Evolutionary conservation across 2,888 invertebrate species (phyloP).

Genomic region (Ptychoptera albimana): DNA sequence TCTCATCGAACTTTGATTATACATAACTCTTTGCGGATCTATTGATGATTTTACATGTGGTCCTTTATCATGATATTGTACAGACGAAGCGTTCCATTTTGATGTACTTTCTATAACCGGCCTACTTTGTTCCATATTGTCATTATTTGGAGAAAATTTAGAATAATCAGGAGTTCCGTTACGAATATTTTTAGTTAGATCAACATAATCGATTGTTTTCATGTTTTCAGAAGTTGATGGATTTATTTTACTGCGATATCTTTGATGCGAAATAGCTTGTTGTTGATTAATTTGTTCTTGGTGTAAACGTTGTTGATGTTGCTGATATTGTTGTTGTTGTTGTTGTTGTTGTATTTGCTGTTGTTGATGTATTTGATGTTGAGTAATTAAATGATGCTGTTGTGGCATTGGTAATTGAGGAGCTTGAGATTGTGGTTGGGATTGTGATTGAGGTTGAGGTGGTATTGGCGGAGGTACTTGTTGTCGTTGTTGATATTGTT

Average conservation of each 20-base stretch:
- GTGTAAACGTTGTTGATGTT: constrained; percentile 40
- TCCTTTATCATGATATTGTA: no score
- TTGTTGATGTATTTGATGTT: constrained; percentile 39
- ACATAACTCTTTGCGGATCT: no score
- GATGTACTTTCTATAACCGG: no score
- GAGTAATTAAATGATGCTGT: not conserved
- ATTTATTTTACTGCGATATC: not conserved
- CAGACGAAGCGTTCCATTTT: no score
- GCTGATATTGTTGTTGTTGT: constrained; percentile 78
- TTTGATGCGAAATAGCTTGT: not conserved
- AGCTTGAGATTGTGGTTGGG: not conserved
- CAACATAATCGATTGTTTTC: no score
- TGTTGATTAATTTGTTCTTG: not conserved
- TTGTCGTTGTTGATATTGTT: not conserved
- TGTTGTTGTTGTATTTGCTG: constrained; percentile 72
- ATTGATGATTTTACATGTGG: no score
- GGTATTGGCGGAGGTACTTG: not conserved
- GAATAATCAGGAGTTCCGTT: no score
- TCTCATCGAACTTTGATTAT: no score
- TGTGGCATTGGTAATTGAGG: not conserved
- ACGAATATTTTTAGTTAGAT: no score
- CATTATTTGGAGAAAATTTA: no score
- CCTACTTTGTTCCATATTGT: no score
- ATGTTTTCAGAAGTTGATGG: no score
- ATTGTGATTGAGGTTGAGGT: not conserved